Percentiles rank a stretch among this genome's conserved stretches.
phyloP scores from a whole-genome alignment of 2,888 invertebrate genomes.

The Anticlea derivata region DNA sequence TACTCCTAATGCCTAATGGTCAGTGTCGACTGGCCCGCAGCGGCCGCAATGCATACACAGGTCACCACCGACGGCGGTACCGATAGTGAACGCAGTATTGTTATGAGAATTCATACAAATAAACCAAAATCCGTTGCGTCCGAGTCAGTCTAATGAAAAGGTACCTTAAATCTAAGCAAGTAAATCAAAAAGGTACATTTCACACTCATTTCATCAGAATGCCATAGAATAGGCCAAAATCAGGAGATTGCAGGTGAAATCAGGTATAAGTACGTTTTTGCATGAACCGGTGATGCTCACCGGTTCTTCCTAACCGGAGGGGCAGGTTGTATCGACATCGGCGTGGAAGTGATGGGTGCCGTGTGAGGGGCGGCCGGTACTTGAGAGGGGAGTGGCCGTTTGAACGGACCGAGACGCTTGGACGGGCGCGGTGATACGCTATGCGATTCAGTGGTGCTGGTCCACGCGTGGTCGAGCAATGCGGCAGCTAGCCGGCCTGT shows the following conservation, averaged over 20 bases:
- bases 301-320: constrained; percentile 60
- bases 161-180: neutral
- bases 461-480: constrained; percentile 82
- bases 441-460: constrained; percentile 53
- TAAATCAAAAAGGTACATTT: no score
- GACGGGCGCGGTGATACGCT: constrained; percentile 86
- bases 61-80: no score
- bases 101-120: no score
- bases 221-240: neutral
- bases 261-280: constrained; percentile 11
- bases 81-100: no score
- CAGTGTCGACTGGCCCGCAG: no score
- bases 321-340: constrained; percentile 35
- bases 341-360: constrained; percentile 45
- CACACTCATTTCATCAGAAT: neutral
- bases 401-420: constrained; percentile 88
- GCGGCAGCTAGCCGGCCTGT: constrained; percentile 84
- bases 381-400: constrained; percentile 66
- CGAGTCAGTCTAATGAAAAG: no score
- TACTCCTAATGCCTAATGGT: no score
- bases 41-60: no score
- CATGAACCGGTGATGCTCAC: no score
- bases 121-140: no score
- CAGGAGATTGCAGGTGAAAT: neutral
- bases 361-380: constrained; percentile 41